Base-by-base conservation (phyloP, 2,113 vertebrate species). In the Cyprinodon variegatus region DNA sequence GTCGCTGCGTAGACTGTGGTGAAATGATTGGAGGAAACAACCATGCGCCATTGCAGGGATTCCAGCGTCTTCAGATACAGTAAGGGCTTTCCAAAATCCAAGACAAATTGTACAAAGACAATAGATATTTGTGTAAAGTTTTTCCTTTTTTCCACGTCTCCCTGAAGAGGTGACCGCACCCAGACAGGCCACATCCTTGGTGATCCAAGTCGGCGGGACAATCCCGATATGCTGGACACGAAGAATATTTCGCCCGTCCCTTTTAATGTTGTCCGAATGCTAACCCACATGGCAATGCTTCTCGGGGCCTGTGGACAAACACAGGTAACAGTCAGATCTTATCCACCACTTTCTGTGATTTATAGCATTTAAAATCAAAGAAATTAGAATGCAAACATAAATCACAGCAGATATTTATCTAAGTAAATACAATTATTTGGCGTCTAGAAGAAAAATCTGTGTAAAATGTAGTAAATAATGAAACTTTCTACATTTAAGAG, bases 211-310 rank as follows among this genome's bases (percentile, higher is more conserved):
- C 85, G 88, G 4, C 93, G 94, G 9, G 93, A 62, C 84, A 92
- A 88, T 1, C 48, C 86, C 0, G 85, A 69, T 17, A 92, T 93
- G 71, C 61, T 85, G 50, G 94, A 95, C 48, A 97, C 98, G 22
- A 93, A 97, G 70, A 75, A 71, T 65, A 71, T 96, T 79, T 83
- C 96, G 8, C 94, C 94, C 0, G 88, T 85, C 50, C 93, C 83
- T 70, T 96, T 97, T 36, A 57, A 91, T 20, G 78, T 97, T 36
- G 64, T 95, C 10, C 96, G 97, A 29, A 68, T 96, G 77, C 85
- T 99, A 77, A 97, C 96, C 0, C 98, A 99, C 80, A 53, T 97
- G 86, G 74, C 97, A 0, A 93, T 99, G 96, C 71, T 98, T 36
- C 68, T 96, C 61, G 97, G 97, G 76, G 90, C 95, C 15, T 78